Base-by-base conservation (phyloP, 2,113 vertebrate species). In the Boulengeromyrus knoepffleri region DNA sequence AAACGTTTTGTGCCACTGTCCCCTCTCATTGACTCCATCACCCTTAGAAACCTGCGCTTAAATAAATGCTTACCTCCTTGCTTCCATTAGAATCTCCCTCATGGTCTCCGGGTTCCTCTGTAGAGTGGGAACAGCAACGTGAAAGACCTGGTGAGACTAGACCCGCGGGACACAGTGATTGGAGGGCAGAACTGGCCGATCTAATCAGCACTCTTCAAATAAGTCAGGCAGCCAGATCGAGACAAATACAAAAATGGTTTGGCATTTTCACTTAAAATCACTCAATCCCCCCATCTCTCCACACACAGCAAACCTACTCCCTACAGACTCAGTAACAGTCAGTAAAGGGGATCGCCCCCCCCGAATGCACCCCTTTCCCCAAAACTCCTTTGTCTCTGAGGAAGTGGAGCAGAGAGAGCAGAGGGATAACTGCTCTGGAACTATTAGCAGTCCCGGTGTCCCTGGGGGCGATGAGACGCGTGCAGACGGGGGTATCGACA, bases 61-160 rank as follows among this genome's bases (percentile, higher is more conserved):
- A 36, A 42, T 47, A 39, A 49, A 89, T 21, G 5, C 85, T 90
- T 91, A 93, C 93, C 88, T 21, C 36, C 19, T 90, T 83, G 49
- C 1, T 86, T 90, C 74, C 53, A 83, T 70, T 19, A 19, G 36
- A 10, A 7, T n/a, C 27, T 45, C 24, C 77, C 47, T 84, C 56
- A 87, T 56, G 56, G n/a, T 89, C 87, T 87, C 88, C 88, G 10
- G 89, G 31, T 47, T 89, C 83, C 36, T 90, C 89, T 80, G 50
- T 80, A 90, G 56, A 58, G 8, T n/a, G 46, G 66, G n/a, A 89
- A 80, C 13, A 50, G 50, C 31, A 86, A 70, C 87, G 13, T 80
- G 36, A 42, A 42, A 80, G 17, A 42, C 17, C 70, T 77, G 31
- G 70, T 36, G 15, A 5, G 36, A 80, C 19, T 15, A 39, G 36